Percentiles rank a stretch among this genome's conserved stretches.
phyloP scores from a whole-genome alignment of 2,888 invertebrate genomes.

The Callinectes sapidus region DNA sequence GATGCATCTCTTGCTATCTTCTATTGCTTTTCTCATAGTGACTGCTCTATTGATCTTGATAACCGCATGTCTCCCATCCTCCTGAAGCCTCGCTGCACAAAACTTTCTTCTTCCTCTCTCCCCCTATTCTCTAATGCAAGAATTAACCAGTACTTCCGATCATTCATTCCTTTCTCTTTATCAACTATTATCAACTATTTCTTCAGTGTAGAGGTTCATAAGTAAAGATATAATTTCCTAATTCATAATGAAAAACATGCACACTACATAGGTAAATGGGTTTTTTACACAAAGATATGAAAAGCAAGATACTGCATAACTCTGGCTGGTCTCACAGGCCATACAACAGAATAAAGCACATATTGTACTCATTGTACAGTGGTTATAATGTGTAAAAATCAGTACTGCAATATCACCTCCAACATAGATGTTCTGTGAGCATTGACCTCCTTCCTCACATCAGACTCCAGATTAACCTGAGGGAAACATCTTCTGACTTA shows the following conservation, averaged over 20 bases:
- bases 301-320: constrained; percentile 22
- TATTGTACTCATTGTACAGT: constrained; percentile 9
- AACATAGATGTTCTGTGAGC: constrained; percentile 65
- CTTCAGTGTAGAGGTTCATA: neutral
- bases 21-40: no score
- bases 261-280: neutral
- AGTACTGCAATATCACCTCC: constrained; percentile 63
- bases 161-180: no score
- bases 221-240: neutral
- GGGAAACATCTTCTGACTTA: constrained; percentile 39
- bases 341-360: neutral
- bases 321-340: constrained; percentile 9
- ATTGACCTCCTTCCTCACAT: constrained; percentile 68
- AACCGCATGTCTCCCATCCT: no score
- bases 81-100: no score
- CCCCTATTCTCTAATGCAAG: no score
- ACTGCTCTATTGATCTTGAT: no score
- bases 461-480: constrained; percentile 71
- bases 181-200: no score
- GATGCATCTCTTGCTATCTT: no score
- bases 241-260: neutral
- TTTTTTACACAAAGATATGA: neutral
- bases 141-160: no score
- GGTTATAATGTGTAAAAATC: neutral
- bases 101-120: no score